phyloP scores from a whole-genome alignment of 2,113 vertebrate species.

The Neogale vison region DNA sequence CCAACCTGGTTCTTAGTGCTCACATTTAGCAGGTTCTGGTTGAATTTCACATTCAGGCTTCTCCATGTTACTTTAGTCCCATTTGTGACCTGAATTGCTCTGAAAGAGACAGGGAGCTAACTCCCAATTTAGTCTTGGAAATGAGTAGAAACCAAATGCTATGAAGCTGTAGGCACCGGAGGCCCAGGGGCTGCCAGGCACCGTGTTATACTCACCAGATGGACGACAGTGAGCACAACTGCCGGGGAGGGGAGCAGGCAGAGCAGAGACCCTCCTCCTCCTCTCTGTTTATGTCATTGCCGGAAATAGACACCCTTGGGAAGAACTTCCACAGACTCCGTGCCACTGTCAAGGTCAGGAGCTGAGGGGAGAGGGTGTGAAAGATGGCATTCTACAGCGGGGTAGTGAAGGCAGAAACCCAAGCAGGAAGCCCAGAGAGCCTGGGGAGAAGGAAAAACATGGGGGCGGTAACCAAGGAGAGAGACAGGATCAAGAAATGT shows the following conservation, averaged over 20 bases:
- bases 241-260: not conserved
- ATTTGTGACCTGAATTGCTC: not conserved
- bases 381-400: not conserved
- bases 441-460: not conserved
- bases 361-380: not conserved
- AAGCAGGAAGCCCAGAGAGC: not conserved
- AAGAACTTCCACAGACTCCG: not conserved
- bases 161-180: fast-evolving
- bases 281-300: no score
- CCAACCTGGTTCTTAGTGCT: not conserved
- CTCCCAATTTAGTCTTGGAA: not conserved
- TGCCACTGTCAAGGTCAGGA: not conserved
- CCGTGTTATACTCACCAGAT: fast-evolving
- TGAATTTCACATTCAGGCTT: not conserved
- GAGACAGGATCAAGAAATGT: not conserved
- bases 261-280: not conserved
- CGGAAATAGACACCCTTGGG: not conserved
- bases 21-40: not conserved
- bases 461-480: not conserved
- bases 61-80: not conserved
- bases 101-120: not conserved
- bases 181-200: fast-evolving
- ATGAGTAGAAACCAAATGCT: not conserved
- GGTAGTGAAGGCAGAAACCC: not conserved
- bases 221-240: fast-evolving